A percentile compares a stretch with the other conserved stretches of the same genome.
These are phyloP conservation scores for Megaceryle torquata DNA, from an alignment of 2,113 vertebrate species.

Conservation along the genomic window DNA sequence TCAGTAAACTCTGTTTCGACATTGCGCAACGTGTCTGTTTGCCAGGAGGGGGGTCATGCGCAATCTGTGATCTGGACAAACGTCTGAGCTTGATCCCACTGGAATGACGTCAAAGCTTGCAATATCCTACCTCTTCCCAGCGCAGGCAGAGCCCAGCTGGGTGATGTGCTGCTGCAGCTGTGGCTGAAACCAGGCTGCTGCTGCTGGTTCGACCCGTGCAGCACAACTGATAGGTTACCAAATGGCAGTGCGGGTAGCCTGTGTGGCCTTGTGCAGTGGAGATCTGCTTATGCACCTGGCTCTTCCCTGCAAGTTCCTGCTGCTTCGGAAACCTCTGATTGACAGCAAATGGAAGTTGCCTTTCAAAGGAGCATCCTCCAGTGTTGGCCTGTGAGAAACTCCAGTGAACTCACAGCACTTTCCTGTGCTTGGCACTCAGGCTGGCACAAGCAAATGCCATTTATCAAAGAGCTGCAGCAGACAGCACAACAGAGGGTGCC, in stretches of 20 bases:
- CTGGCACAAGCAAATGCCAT: background rate
- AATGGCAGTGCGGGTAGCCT: background rate
- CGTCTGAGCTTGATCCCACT: background rate
- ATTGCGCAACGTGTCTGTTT: background rate
- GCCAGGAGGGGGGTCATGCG: background rate
- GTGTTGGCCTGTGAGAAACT: background rate
- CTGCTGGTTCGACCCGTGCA: accelerated
- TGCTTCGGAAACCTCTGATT: background rate
- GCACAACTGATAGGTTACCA: background rate
- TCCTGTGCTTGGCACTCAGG: background rate
- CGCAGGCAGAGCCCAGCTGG: background rate
- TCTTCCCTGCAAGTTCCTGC: background rate
- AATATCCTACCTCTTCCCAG: background rate
- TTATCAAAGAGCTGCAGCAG: background rate
- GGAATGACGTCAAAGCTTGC: conserved; percentile 62
- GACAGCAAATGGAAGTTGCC: background rate
- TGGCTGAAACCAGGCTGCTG: accelerated
- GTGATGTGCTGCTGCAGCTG: background rate
- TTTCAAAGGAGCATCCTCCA: background rate
- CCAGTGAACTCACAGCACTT: background rate
- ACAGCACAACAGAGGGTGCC: background rate
- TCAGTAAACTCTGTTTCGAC: background rate
- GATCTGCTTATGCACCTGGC: background rate
- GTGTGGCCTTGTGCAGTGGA: accelerated
- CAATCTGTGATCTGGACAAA: conserved; percentile 29